phyloP scores from a whole-genome alignment of 2,888 invertebrate genomes.

The Trichacis sp. region DNA sequence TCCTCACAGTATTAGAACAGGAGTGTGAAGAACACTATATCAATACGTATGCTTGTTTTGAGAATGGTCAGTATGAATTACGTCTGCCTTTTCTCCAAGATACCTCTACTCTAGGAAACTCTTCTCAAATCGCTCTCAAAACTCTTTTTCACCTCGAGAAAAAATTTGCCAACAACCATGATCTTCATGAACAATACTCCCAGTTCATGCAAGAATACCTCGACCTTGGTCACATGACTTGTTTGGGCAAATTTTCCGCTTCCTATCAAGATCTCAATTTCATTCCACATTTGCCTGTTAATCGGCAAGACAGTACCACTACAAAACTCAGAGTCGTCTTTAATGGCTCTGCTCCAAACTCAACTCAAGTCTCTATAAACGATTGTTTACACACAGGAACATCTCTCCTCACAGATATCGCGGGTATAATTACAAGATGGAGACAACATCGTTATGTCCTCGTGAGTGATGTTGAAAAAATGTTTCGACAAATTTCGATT shows the following conservation, averaged over 20 bases:
- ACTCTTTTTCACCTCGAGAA: slow-evolving; percentile 3
- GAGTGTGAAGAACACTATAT: background rate
- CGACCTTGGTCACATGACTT: too few species aligned
- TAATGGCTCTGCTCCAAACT: background rate
- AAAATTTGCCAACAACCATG: background rate
- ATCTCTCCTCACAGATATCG: background rate
- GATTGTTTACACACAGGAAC: background rate
- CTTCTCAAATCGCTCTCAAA: background rate
- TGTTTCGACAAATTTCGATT: slow-evolving; percentile 9
- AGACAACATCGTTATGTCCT: slow-evolving; percentile 1
- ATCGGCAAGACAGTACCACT: background rate
- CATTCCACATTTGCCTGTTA: too few species aligned
- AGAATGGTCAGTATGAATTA: slow-evolving; percentile 2
- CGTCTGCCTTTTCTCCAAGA: background rate
- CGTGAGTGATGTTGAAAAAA: slow-evolving; percentile 5
- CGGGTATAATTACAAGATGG: background rate
- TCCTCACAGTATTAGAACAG: background rate
- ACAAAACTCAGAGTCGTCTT: slow-evolving; percentile 6
- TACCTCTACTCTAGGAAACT: background rate
- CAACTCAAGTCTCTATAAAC: background rate
- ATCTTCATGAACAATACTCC: background rate
- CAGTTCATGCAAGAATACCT: too few species aligned
- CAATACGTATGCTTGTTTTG: background rate
- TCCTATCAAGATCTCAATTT: too few species aligned
- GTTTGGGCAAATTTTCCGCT: too few species aligned